Percentiles rank a stretch among this genome's conserved stretches.
Conservation (phyloP, 2,888 invertebrate species). For the Synergus itoensis region DNA sequence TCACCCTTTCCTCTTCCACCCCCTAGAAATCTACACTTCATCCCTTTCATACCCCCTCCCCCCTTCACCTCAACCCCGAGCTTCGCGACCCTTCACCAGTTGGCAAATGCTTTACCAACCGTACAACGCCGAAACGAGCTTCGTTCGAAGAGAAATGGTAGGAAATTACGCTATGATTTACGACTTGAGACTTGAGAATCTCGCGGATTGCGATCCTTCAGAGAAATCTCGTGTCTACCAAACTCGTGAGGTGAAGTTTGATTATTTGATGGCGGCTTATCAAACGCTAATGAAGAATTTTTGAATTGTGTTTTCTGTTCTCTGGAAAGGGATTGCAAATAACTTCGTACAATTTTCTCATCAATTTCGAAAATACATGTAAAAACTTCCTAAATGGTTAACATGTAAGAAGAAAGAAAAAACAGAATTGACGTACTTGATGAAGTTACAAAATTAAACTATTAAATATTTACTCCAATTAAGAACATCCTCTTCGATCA, state of each 20-base stretch:
- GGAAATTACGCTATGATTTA: conserved; percentile 59
- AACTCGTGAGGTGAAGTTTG: background rate
- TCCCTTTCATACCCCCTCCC: background rate
- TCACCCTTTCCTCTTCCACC: conserved; percentile 11
- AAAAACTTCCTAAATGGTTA: no score
- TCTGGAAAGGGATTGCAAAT: no score
- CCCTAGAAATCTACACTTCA: background rate
- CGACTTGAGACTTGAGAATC: conserved; percentile 29
- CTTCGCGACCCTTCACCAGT: conserved; percentile 46
- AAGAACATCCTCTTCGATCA: background rate
- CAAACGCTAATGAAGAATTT: background rate
- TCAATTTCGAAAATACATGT: background rate
- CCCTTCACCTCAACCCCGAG: background rate
- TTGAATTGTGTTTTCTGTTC: background rate
- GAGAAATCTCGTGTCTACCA: conserved; percentile 25
- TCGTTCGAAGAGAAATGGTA: conserved; percentile 56
- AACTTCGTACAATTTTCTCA: no score
- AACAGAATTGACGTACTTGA: no score
- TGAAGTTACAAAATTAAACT: no score
- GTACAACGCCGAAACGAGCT: conserved; percentile 37
- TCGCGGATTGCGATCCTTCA: conserved; percentile 10
- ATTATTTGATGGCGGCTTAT: background rate
- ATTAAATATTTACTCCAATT: background rate
- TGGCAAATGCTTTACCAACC: conserved; percentile 56
- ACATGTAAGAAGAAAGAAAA: background rate